These are phyloP conservation scores for Mus minutoides DNA, from an alignment of 2,797 vertebrate species.

Conservation along the genomic window DNA sequence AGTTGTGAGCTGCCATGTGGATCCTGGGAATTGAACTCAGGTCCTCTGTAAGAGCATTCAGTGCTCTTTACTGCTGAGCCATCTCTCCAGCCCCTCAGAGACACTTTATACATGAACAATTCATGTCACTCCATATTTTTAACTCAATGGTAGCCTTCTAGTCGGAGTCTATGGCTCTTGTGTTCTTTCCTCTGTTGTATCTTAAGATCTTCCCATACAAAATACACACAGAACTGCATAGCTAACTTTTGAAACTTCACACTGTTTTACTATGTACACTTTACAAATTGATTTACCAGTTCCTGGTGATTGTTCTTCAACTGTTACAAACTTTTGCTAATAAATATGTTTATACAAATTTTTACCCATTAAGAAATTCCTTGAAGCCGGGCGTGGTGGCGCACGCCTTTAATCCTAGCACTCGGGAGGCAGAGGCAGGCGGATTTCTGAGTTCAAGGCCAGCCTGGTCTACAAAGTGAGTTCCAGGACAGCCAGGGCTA, in stretches of 20 bases:
- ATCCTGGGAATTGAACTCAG: background rate
- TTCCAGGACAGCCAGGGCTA: background rate
- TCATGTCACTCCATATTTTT: background rate
- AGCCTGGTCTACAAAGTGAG: background rate
- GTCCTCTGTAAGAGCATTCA: background rate
- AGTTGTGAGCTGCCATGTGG: background rate
- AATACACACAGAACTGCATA: background rate
- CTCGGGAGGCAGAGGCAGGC: background rate
- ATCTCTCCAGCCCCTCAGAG: background rate
- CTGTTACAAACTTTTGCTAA: slow-evolving; percentile 23
- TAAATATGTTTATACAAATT: slow-evolving; percentile 29
- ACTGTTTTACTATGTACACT: background rate
- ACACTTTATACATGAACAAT: background rate
- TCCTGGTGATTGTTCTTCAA: background rate
- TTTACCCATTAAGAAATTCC: slow-evolving; percentile 53
- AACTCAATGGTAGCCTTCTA: background rate
- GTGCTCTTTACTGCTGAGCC: background rate
- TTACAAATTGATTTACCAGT: slow-evolving; percentile 4
- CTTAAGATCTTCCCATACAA: slow-evolving; percentile 21
- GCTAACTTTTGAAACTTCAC: slow-evolving; percentile 32
- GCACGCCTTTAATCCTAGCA: background rate
- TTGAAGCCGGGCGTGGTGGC: background rate
- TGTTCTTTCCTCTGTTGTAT: background rate
- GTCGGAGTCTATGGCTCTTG: background rate
- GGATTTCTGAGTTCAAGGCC: background rate